A percentile compares a stretch with the other conserved stretches of the same genome.
Evolutionary conservation across 2,797 vertebrate genomes (phyloP).

Genomic region (Chiroxiphia lanceolata): DNA sequence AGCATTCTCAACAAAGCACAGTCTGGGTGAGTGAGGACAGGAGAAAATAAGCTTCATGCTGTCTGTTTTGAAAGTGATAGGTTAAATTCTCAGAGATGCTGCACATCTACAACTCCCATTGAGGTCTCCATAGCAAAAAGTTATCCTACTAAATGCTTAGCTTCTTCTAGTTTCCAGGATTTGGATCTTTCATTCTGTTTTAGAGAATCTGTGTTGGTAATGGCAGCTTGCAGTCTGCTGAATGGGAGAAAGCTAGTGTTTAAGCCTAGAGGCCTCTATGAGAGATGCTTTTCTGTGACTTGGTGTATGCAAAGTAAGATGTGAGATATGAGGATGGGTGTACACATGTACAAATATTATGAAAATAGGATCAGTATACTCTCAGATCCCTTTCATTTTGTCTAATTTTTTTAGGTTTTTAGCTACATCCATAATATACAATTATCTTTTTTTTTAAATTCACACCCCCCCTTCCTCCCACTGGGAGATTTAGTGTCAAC

Average conservation of each 20-base stretch:
- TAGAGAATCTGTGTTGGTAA: not conserved
- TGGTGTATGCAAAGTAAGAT: not conserved
- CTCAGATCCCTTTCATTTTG: not conserved
- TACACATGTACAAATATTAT: not conserved
- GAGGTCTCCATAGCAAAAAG: not conserved
- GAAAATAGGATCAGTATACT: not conserved
- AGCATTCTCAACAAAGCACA: not conserved
- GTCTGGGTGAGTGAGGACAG: not conserved
- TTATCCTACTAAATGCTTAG: not conserved
- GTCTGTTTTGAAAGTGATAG: not conserved
- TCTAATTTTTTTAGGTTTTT: not conserved
- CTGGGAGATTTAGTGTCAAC: not conserved
- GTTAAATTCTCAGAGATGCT: conserved; percentile 15
- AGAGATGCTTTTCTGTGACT: not conserved
- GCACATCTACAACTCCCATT: not conserved
- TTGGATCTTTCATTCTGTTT: not conserved
- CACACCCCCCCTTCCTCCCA: no score
- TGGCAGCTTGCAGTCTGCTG: not conserved
- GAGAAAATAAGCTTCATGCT: not conserved
- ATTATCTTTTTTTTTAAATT: not conserved
- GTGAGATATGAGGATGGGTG: not conserved
- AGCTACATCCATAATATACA: not conserved
- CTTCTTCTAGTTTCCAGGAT: not conserved
- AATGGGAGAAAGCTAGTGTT: not conserved
- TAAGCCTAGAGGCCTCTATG: not conserved